phyloP scores from a whole-genome alignment of 2,888 invertebrate species.

The Drosophila maculinotata region DNA sequence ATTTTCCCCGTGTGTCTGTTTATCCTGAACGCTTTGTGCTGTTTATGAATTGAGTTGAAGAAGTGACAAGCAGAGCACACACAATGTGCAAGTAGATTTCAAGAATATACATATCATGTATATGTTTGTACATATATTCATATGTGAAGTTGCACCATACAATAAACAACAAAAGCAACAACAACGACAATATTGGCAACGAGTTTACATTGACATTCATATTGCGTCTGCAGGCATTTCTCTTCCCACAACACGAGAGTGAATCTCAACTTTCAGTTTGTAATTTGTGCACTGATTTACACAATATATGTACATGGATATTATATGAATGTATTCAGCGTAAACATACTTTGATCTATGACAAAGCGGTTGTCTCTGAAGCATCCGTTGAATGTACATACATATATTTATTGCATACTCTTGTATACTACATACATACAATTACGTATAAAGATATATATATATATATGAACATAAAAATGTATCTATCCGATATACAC shows the following conservation, averaged over 20 bases:
- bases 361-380: constrained; percentile 32
- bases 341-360: constrained; percentile 52
- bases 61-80: constrained; percentile 22
- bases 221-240: constrained; percentile 39
- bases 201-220: constrained; percentile 60
- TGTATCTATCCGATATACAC: constrained; percentile 32
- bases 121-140: constrained; percentile 25
- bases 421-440: neutral
- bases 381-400: constrained; percentile 37
- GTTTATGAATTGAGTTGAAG: constrained; percentile 64
- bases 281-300: constrained; percentile 47
- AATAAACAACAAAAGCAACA: constrained; percentile 31
- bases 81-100: constrained; percentile 19
- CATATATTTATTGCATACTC: constrained; percentile 46
- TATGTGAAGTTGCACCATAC: constrained; percentile 28
- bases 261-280: constrained; percentile 27
- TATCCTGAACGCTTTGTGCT: constrained; percentile 32
- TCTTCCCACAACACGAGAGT: constrained; percentile 6
- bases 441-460: neutral
- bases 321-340: constrained; percentile 4
- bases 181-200: constrained; percentile 28
- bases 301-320: constrained; percentile 10
- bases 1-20: constrained; percentile 23
- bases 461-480: too few relatives aligned
- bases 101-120: too few relatives aligned